Conservation (phyloP, 2,888 invertebrate species). For the Clunio marinus region DNA sequence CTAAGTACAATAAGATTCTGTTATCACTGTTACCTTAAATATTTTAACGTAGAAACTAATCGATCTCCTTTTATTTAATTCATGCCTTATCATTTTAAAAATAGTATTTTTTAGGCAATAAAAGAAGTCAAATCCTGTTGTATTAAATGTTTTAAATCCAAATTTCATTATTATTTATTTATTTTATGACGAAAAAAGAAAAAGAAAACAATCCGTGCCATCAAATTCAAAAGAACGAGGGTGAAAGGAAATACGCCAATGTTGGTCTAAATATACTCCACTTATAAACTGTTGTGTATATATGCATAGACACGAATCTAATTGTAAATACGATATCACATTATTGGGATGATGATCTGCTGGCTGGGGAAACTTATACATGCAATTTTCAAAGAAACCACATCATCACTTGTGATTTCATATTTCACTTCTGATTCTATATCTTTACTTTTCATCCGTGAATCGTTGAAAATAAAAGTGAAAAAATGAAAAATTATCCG, state of each 20-base stretch:
- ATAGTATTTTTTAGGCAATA: too few species aligned
- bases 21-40: too few species aligned
- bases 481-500: slow-evolving; percentile 31
- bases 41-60: too few species aligned
- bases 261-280: background rate
- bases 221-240: slow-evolving; percentile 2
- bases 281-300: background rate
- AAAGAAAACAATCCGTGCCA: too few species aligned
- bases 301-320: slow-evolving; percentile 37
- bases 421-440: background rate
- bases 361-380: background rate
- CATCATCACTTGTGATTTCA: too few species aligned
- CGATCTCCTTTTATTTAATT: too few species aligned
- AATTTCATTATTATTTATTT: too few species aligned
- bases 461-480: background rate
- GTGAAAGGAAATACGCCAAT: slow-evolving; percentile 13
- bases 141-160: slow-evolving; percentile 7
- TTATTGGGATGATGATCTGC: slow-evolving; percentile 28
- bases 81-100: too few species aligned
- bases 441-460: background rate
- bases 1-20: too few species aligned
- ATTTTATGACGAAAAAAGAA: slow-evolving; percentile 7
- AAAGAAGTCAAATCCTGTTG: too few species aligned
- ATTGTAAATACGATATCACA: slow-evolving; percentile 38
- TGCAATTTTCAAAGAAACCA: too few species aligned